Evolutionary conservation across 64 coral and sea anemone species (phyloP).

Genomic region (Montipora capricornis): DNA sequence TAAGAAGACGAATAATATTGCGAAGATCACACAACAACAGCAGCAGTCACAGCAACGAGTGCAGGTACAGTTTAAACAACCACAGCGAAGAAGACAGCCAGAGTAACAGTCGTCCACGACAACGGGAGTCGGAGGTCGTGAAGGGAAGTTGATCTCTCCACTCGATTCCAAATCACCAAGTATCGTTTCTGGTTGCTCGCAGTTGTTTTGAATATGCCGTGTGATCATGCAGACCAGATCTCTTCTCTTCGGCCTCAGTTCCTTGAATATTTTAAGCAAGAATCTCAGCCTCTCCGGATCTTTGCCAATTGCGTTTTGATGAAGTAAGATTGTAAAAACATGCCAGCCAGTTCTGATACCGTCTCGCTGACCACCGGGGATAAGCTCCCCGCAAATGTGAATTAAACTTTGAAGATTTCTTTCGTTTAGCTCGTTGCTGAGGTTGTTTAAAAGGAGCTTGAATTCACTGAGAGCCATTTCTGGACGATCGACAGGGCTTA

Average conservation of each 20-base stretch:
- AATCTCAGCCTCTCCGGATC: slow-evolving; percentile 55
- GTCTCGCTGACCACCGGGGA: slow-evolving; percentile 62
- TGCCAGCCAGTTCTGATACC: slow-evolving; percentile 60
- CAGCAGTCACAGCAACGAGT: background rate
- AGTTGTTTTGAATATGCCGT: slow-evolving; percentile 32
- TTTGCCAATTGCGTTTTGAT: slow-evolving; percentile 52
- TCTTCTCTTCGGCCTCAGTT: slow-evolving; percentile 58
- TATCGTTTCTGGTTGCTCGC: background rate
- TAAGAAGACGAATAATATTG: background rate
- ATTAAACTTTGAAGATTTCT: slow-evolving; percentile 63
- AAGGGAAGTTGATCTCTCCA: background rate
- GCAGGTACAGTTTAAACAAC: slow-evolving; percentile 8
- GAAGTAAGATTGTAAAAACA: slow-evolving; percentile 53
- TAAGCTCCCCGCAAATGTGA: slow-evolving; percentile 58
- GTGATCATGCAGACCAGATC: slow-evolving; percentile 72
- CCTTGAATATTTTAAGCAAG: slow-evolving; percentile 57
- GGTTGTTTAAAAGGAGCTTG: slow-evolving; percentile 65
- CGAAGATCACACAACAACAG: background rate
- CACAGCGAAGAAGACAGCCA: background rate
- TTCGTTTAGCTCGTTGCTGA: slow-evolving; percentile 67
- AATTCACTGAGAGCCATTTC: slow-evolving; percentile 13
- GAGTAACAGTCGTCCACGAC: background rate
- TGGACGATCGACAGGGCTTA: too few relatives aligned
- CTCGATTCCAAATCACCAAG: background rate
- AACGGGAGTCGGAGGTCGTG: background rate